Evolutionary conservation across 2,888 invertebrate species (phyloP), one percentile per base, ranked within the genome.

Genomic region (Lithophane semibrunnea): DNA sequence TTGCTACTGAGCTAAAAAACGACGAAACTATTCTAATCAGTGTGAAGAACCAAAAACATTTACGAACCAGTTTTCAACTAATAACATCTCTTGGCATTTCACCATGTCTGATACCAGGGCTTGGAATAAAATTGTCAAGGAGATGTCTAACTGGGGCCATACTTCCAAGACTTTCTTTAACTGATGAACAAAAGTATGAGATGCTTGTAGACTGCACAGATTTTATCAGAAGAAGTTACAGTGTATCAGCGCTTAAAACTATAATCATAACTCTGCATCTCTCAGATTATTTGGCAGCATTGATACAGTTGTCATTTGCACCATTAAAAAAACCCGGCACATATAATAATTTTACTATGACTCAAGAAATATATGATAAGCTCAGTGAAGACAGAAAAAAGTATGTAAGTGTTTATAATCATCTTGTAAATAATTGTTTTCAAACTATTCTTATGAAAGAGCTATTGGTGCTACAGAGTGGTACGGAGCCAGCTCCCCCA

Each of bases 221-320:
- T 74, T 97, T 97, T 75, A 92, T 97, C 56, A 93, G 94, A 52
- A 94, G 96, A 86, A 94, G 97, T 86, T 96, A 97, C 85, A 92
- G 94, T 75, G 88, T 96, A 83, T 94, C 95, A 86, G 96, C 97
- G 80, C 93, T 98, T 69, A 96, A 97, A 90, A 95, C 96, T 88
- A 94, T 97, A 77, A 95, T 98, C 80, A 86, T 97, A 78, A 94
- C 97, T 70, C 93, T 97, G 85, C 96, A 97, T 94, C 91, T 98
- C 76, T 96, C 96, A 90, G 97, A 97, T 91, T 95, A 98, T 84
- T 93, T 98, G 71, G 97, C 98, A 76, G 97, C 97, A 5, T 93
- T 98, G 49, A 97, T 98, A 87, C 98, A 98, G 93, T 93, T 98
- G 69, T 95, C 97, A 47, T 97, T 97, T 95, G 97, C 97, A 58